phyloP scores from a whole-genome alignment of 2,888 invertebrate genomes.

The Cordylochernes scorpioides region DNA sequence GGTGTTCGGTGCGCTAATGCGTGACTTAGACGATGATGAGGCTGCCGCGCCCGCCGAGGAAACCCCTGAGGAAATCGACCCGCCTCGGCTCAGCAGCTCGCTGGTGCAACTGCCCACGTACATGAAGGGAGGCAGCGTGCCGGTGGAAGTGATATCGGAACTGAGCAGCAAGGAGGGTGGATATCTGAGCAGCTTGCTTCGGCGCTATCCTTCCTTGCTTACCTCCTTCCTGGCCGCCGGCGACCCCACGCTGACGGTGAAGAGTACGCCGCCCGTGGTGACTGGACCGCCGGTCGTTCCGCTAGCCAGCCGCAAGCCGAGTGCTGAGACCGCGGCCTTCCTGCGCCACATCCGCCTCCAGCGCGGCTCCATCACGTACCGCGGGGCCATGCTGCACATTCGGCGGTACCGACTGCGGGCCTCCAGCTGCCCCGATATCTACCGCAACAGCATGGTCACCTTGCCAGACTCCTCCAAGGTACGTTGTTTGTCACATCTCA shows the following conservation, averaged over 20 bases:
- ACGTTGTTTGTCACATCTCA: slow-evolving; percentile 14
- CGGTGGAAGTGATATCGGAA: slow-evolving; percentile 40
- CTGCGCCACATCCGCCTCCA: slow-evolving; percentile 44
- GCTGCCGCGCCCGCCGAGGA: slow-evolving; percentile 26
- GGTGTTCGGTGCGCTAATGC: slow-evolving; percentile 51
- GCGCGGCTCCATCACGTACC: slow-evolving; percentile 34
- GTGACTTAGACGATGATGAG: slow-evolving; percentile 37
- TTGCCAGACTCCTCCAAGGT: slow-evolving; percentile 51
- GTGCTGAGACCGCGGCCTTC: slow-evolving; percentile 28
- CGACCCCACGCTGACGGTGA: slow-evolving; percentile 3
- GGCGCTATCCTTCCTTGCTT: slow-evolving; percentile 44
- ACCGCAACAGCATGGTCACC: slow-evolving; percentile 55
- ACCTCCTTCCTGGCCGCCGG: slow-evolving; percentile 14
- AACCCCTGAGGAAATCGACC: slow-evolving; percentile 7
- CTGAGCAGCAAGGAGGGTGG: slow-evolving; percentile 19
- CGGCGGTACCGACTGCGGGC: slow-evolving; percentile 45
- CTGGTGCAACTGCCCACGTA: slow-evolving; percentile 59
- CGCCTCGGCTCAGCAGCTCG: slow-evolving; percentile 25
- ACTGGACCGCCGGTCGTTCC: slow-evolving; percentile 1
- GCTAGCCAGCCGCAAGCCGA: not conserved
- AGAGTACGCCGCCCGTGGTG: slow-evolving; percentile 2
- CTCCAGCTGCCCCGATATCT: slow-evolving; percentile 70
- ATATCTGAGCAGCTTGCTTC: slow-evolving; percentile 34
- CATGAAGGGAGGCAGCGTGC: slow-evolving; percentile 39
- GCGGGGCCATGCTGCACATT: slow-evolving; percentile 60